phyloP scores from a whole-genome alignment of 2,797 vertebrate genomes.

The Helicolenus hilgendorfi region DNA sequence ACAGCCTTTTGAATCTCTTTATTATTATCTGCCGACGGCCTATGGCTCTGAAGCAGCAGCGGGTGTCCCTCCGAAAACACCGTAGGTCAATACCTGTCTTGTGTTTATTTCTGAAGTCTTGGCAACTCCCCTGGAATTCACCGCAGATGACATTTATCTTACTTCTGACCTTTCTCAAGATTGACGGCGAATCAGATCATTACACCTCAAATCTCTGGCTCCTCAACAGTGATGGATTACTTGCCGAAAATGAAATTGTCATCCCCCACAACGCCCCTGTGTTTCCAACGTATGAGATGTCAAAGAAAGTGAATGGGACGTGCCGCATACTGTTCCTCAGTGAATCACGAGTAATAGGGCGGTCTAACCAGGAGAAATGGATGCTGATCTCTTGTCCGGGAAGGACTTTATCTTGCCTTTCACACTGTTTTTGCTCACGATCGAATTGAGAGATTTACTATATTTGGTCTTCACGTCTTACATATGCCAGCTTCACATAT shows the following conservation, averaged over 20 bases:
- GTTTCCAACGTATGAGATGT: constrained; percentile 33
- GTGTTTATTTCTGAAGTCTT: constrained; percentile 69
- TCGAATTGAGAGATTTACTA: constrained; percentile 15
- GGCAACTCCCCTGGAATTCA: constrained; percentile 63
- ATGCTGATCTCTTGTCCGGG: background rate
- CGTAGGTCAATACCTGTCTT: constrained; percentile 67
- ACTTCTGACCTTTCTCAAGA: constrained; percentile 82
- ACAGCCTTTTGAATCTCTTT: constrained; percentile 53
- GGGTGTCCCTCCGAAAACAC: background rate
- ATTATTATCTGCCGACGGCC: constrained; percentile 58
- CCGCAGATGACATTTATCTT: constrained; percentile 80
- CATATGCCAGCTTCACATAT: constrained; percentile 25
- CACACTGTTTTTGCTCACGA: constrained; percentile 25
- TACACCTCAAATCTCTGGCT: constrained; percentile 74
- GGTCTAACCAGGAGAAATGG: constrained; percentile 49
- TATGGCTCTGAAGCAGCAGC: constrained; percentile 30
- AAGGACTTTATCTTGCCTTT: constrained; percentile 3
- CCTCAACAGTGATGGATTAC: constrained; percentile 75
- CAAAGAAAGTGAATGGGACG: constrained; percentile 50
- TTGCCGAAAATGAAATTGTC: constrained; percentile 75
- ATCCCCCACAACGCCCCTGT: constrained; percentile 40
- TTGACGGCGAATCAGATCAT: constrained; percentile 80
- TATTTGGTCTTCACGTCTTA: constrained; percentile 20
- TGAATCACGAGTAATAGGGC: constrained; percentile 30
- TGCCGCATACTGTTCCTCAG: constrained; percentile 2